phyloP scores from a whole-genome alignment of 2,797 vertebrate species.

The Thamnophis elegans region DNA sequence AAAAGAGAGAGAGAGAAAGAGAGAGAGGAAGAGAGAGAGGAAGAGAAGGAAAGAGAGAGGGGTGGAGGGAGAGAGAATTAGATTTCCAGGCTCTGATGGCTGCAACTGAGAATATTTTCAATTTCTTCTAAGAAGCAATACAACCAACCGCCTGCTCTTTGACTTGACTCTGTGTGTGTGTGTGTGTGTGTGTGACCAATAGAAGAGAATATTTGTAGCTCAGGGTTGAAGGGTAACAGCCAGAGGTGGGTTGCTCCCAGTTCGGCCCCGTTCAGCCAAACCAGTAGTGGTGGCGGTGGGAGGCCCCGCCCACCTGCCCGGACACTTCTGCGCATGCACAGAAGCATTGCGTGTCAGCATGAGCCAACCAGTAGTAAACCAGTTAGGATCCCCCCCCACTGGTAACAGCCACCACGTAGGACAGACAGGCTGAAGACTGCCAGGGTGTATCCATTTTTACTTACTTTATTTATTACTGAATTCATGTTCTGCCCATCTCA shows the following conservation, averaged over 20 bases:
- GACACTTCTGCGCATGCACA: too few species aligned
- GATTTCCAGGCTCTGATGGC: background rate
- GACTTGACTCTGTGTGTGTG: too few species aligned
- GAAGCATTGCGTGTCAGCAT: too few species aligned
- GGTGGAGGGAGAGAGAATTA: background rate
- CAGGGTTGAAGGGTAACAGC: background rate
- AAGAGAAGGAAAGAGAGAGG: too few species aligned
- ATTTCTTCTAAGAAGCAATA: background rate
- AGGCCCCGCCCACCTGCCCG: too few species aligned
- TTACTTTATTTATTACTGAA: background rate
- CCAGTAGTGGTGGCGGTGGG: too few species aligned
- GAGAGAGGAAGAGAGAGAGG: background rate
- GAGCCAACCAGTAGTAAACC: too few species aligned
- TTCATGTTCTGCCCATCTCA: background rate
- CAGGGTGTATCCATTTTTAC: background rate
- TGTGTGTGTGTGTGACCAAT: too few species aligned
- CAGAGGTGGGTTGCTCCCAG: too few species aligned
- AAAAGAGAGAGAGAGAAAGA: conserved; percentile 24
- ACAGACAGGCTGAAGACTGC: background rate
- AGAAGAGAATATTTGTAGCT: background rate
- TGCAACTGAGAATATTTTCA: background rate
- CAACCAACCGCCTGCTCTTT: too few species aligned
- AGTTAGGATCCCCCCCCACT: too few species aligned
- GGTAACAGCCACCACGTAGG: background rate
- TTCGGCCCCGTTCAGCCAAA: too few species aligned